A percentile compares a stretch with the other conserved stretches of the same genome.
Conservation (phyloP, 2,113 vertebrate genomes). For the Rhegmatorhina hoffmannsi region DNA sequence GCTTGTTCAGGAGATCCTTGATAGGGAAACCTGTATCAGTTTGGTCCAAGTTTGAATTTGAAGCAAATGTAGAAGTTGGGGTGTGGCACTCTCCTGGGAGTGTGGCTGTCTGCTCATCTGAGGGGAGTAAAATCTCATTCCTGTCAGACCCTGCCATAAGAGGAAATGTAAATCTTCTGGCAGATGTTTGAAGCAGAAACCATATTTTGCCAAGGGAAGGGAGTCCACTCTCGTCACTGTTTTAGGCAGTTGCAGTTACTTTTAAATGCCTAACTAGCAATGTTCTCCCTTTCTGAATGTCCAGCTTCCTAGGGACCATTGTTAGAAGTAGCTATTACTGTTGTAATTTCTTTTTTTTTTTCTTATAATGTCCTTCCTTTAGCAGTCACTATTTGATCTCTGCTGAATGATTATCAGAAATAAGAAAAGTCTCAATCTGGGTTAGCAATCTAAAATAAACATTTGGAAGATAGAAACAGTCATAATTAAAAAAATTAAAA, state of each 20-base stretch:
- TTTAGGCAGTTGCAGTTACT: neutral
- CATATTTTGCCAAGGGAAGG: neutral
- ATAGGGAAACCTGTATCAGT: neutral
- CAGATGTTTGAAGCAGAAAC: neutral
- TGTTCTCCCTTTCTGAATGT: neutral
- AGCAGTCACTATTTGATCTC: neutral
- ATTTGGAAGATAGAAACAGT: neutral
- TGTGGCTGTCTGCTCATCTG: neutral
- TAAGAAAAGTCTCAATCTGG: neutral
- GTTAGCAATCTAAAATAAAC: neutral
- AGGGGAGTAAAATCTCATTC: neutral
- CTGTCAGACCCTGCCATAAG: neutral
- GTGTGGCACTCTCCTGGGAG: neutral
- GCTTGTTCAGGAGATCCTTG: neutral
- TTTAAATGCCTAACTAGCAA: neutral
- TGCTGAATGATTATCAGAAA: neutral
- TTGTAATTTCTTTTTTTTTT: neutral
- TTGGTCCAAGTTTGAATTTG: neutral
- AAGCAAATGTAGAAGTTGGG: neutral
- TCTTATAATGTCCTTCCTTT: neutral
- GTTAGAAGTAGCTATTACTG: neutral
- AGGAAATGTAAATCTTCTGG: neutral
- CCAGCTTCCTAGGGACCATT: neutral
- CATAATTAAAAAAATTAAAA: neutral
- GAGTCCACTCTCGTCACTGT: neutral